These are phyloP conservation scores for Esox masquinongy DNA, from an alignment of 2,797 vertebrate genomes.

Conservation along the genomic window DNA sequence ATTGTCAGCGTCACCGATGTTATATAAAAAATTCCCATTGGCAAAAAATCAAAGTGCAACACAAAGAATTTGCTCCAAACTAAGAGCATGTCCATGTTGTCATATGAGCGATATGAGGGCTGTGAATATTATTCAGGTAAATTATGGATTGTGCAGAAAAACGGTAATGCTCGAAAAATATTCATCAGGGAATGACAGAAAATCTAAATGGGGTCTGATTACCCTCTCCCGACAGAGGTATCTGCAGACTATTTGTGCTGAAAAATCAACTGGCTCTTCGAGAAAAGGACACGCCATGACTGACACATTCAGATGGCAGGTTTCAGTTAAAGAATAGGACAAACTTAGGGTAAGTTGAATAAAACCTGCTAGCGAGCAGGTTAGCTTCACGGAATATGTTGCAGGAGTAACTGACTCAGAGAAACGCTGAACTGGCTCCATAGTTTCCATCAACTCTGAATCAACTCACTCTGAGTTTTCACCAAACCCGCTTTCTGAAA, in stretches of 20 bases:
- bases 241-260: slow-evolving; percentile 17
- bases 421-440: slow-evolving; percentile 1
- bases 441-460: too few species aligned
- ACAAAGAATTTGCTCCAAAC: not conserved
- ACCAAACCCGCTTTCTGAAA: too few species aligned
- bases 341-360: slow-evolving; percentile 6
- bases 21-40: too few species aligned
- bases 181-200: not conserved
- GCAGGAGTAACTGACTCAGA: slow-evolving; percentile 10
- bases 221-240: not conserved
- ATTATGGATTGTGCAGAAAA: not conserved
- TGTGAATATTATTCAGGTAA: not conserved
- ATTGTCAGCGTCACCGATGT: too few species aligned
- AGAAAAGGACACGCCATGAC: slow-evolving; percentile 20
- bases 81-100: too few species aligned
- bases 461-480: too few species aligned
- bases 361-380: slow-evolving; percentile 2
- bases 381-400: slow-evolving; percentile 9
- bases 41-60: not conserved
- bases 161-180: not conserved
- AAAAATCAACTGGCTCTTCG: slow-evolving; percentile 6
- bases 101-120: too few species aligned
- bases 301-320: slow-evolving; percentile 12
- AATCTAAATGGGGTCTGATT: not conserved
- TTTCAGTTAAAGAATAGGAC: slow-evolving; percentile 5